Conservation (phyloP, 2,797 vertebrate species). For the Falco berigora region DNA sequence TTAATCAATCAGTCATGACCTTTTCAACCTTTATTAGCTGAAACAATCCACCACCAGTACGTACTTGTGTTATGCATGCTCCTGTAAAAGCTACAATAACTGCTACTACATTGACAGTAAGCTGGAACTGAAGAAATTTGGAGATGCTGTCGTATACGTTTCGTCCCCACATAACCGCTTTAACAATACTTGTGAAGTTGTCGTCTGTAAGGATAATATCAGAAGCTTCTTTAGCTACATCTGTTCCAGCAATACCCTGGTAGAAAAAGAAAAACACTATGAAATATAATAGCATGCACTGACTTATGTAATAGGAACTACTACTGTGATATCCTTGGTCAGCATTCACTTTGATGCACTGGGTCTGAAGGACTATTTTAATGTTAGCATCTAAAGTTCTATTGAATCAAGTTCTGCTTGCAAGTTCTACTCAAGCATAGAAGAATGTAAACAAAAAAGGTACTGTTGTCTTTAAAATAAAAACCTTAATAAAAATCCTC, state of each 20-base stretch:
- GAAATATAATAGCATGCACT: not conserved
- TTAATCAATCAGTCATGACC: not conserved
- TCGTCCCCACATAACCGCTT: constrained; percentile 98
- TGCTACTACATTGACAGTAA: constrained; percentile 97
- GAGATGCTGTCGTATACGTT: constrained; percentile 99
- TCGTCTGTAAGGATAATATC: constrained; percentile 99
- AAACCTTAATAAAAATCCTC: not conserved
- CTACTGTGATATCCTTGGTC: not conserved
- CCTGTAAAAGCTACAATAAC: constrained; percentile 99
- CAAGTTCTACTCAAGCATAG: not conserved
- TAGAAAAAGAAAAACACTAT: constrained; percentile 11
- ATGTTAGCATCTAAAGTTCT: not conserved
- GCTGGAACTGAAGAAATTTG: constrained; percentile 98
- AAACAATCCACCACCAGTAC: constrained; percentile 13
- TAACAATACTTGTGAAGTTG: constrained; percentile 98
- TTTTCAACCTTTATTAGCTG: not conserved
- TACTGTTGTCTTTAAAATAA: not conserved
- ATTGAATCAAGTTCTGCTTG: not conserved
- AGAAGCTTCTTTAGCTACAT: constrained; percentile 98
- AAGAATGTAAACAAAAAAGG: not conserved
- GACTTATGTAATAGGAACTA: not conserved
- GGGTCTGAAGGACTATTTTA: not conserved
- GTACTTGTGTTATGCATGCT: constrained; percentile 98
- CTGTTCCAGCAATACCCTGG: constrained; percentile 94
- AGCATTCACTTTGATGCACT: not conserved